Percentiles rank a stretch among this genome's conserved stretches.
These are phyloP conservation scores for Battus philenor DNA, from an alignment of 1,140 invertebrate species.

Conservation along the genomic window DNA sequence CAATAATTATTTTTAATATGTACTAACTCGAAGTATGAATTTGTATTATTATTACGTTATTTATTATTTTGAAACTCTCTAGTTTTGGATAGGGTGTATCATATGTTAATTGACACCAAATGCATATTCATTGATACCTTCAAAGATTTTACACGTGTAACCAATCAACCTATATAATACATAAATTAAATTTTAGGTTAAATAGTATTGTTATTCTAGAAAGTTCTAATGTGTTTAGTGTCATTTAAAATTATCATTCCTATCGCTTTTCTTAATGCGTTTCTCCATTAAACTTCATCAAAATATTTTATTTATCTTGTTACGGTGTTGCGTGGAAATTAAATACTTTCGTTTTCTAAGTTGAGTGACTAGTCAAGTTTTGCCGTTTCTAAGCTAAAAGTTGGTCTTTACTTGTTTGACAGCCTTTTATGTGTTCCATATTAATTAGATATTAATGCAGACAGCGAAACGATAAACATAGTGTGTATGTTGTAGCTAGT, in stretches of 20 bases:
- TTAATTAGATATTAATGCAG: constrained; percentile 7
- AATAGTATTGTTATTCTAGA: background rate
- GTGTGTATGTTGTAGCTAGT: too few species aligned
- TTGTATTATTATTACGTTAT: too few species aligned
- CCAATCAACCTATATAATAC: too few species aligned
- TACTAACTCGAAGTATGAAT: too few species aligned
- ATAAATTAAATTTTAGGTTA: too few species aligned
- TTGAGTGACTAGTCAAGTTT: background rate
- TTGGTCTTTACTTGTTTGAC: background rate
- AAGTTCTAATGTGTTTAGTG: background rate
- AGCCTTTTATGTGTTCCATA: background rate
- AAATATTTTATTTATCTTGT: constrained; percentile 8
- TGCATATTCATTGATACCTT: too few species aligned
- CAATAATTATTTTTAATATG: too few species aligned
- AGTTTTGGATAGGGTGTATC: too few species aligned
- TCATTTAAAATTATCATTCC: background rate
- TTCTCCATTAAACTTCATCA: constrained; percentile 1
- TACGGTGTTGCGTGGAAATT: constrained; percentile 13
- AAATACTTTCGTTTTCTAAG: constrained; percentile 13
- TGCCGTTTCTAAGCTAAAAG: too few species aligned
- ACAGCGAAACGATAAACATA: constrained; percentile 1
- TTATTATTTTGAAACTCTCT: too few species aligned
- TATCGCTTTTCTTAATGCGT: constrained; percentile 7
- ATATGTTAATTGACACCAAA: too few species aligned
- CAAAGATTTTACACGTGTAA: too few species aligned